Evolutionary conservation across 2,888 invertebrate genomes (phyloP).

Genomic region (Poecilobothrus nobilitatus): DNA sequence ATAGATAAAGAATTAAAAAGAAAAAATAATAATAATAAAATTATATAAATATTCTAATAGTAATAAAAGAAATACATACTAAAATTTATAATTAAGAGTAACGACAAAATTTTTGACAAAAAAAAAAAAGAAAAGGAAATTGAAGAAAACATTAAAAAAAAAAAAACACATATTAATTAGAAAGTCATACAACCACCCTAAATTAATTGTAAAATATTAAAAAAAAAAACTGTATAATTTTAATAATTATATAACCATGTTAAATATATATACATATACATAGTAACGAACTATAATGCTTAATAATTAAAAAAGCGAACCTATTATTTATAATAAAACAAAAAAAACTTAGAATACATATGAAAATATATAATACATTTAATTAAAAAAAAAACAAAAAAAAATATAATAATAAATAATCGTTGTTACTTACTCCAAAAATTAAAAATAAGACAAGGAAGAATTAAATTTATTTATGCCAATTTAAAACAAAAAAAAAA

Average conservation of each 20-base stretch:
- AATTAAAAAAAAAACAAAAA: not conserved
- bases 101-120: not conserved
- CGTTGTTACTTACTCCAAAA: constrained; percentile 6
- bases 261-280: not conserved
- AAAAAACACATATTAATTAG: not conserved
- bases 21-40: not conserved
- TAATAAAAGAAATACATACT: too few species aligned
- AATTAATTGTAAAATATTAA: not conserved
- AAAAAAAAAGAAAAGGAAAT: not conserved
- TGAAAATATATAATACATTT: not conserved
- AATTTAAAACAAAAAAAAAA: not conserved
- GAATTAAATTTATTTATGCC: not conserved
- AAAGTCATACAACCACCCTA: not conserved
- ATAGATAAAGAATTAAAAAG: constrained; percentile 15
- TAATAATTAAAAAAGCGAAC: not conserved
- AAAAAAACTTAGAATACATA: not conserved
- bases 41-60: not conserved
- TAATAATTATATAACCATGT: not conserved
- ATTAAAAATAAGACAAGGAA: not conserved
- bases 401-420: not conserved
- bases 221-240: constrained; percentile 2
- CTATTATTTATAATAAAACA: not conserved
- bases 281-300: not conserved
- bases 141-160: not conserved
- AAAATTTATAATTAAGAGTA: not conserved